Evolutionary conservation across 2,113 vertebrate species (phyloP).

Genomic region (Halcyon malimbica): DNA sequence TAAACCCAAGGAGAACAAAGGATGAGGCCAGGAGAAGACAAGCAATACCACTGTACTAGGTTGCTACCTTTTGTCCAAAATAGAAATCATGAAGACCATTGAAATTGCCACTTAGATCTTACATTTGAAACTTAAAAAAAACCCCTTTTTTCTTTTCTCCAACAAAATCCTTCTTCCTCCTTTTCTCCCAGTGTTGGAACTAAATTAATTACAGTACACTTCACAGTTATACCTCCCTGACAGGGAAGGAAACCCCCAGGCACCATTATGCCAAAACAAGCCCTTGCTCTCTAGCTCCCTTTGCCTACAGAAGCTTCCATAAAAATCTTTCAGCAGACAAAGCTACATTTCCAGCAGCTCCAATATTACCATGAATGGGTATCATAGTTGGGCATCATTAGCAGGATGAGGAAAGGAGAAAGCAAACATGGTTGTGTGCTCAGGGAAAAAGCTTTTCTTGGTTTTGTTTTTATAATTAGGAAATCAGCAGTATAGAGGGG

Average conservation of each 20-base stretch:
- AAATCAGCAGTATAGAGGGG: neutral
- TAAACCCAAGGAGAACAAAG: conserved; percentile 29
- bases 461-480: neutral
- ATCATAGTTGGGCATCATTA: neutral
- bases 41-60: neutral
- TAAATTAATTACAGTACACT: neutral
- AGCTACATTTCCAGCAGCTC: neutral
- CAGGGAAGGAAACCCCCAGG: neutral
- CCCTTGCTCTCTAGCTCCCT: neutral
- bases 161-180: neutral
- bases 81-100: neutral
- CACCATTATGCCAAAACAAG: neutral
- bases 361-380: neutral
- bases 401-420: neutral
- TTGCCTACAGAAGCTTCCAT: neutral
- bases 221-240: neutral
- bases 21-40: neutral
- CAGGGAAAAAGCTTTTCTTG: neutral
- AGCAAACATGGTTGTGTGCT: neutral
- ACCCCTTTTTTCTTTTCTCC: neutral
- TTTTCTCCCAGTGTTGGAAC: neutral
- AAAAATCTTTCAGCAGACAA: neutral
- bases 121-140: neutral
- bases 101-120: neutral
- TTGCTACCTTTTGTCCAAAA: neutral